phyloP scores from a whole-genome alignment of 2,113 vertebrate species.

The Hydropotes inermis region DNA sequence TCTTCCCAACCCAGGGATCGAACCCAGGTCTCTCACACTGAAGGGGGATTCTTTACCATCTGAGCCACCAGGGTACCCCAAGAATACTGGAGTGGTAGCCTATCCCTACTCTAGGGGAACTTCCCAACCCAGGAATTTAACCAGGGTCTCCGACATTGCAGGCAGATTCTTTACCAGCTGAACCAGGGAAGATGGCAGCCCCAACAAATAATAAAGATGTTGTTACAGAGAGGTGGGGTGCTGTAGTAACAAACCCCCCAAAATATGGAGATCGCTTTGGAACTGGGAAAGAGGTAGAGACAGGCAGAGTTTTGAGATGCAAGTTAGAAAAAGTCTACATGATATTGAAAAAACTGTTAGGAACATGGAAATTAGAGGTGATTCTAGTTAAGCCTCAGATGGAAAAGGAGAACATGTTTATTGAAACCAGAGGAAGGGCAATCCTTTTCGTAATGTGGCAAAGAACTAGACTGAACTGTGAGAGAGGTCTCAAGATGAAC shows the following conservation, averaged over 20 bases:
- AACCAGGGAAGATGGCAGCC: background rate
- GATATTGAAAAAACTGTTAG: background rate
- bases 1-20: background rate
- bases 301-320: background rate
- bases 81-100: background rate
- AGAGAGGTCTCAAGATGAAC: background rate
- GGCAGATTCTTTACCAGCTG: background rate
- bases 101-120: background rate
- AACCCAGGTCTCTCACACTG: background rate
- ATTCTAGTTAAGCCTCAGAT: background rate
- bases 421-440: background rate
- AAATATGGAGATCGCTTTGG: background rate
- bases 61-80: background rate
- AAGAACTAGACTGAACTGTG: background rate
- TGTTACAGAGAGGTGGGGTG: background rate
- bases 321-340: background rate
- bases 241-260: background rate
- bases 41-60: background rate
- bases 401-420: background rate
- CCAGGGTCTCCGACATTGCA: background rate
- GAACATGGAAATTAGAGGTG: background rate
- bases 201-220: background rate
- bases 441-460: background rate
- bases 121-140: background rate
- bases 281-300: background rate